phyloP scores from a whole-genome alignment of 2,888 invertebrate genomes.

The Heliconius aoede region DNA sequence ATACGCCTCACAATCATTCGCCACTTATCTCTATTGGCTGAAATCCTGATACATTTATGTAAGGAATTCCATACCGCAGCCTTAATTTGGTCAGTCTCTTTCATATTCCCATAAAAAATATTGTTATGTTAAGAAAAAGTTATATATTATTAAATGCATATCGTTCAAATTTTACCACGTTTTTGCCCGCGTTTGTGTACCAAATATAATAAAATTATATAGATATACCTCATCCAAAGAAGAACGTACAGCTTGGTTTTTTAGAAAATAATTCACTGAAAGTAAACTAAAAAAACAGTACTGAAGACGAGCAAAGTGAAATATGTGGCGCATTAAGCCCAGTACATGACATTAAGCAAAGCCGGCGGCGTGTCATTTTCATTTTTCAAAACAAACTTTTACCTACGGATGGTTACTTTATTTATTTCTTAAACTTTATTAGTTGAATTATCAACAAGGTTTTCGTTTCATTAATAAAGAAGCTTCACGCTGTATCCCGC shows the following conservation, averaged over 20 bases:
- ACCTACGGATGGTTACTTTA: constrained; percentile 32
- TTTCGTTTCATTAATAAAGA: not conserved
- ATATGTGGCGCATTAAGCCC: constrained; percentile 45
- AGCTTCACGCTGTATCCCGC: not conserved
- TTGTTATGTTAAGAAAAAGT: no score
- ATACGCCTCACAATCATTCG: no score
- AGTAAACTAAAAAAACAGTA: constrained; percentile 24
- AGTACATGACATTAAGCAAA: constrained; percentile 47
- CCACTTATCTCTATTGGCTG: no score
- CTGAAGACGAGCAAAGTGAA: constrained; percentile 43
- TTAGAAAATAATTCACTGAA: constrained; percentile 23
- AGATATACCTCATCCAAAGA: not conserved
- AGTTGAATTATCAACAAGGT: not conserved
- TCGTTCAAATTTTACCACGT: no score
- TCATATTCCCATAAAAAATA: no score
- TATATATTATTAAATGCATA: no score
- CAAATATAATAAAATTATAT: not conserved
- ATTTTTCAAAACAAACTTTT: constrained; percentile 46
- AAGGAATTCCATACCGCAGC: no score
- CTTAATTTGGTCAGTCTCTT: no score
- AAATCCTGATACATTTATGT: no score
- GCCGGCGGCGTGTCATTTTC: constrained; percentile 45
- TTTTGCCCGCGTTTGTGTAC: no score
- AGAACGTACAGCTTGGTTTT: not conserved
- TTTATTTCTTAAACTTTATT: constrained; percentile 45